These are phyloP conservation scores for Sinocyclocheilus grahami DNA, from an alignment of 2,113 vertebrate genomes.

Conservation along the genomic window DNA sequence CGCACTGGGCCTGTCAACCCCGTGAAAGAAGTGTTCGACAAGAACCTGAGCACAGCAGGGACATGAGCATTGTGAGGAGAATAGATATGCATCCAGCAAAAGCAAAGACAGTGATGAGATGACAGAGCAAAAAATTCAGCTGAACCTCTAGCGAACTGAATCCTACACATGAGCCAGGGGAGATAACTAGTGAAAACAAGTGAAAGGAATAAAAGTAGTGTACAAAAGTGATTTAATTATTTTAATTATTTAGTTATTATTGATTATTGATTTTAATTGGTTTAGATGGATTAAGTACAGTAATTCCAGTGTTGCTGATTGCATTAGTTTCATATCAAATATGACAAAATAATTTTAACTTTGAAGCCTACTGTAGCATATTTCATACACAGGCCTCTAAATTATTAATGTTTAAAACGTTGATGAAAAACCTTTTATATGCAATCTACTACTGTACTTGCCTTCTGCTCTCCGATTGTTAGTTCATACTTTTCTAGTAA, in stretches of 20 bases:
- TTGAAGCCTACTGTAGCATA: not conserved
- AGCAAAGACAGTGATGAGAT: slow-evolving; percentile 28
- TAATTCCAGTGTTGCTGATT: not conserved
- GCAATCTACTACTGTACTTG: not conserved
- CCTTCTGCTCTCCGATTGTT: not conserved
- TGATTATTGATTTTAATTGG: not conserved
- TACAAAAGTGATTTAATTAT: not conserved
- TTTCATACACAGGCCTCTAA: not conserved
- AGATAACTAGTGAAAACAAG: slow-evolving; percentile 10
- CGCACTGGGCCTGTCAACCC: slow-evolving; percentile 88
- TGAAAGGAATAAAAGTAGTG: not conserved
- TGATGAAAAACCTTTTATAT: not conserved
- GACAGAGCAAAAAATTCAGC: not conserved
- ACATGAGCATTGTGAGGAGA: slow-evolving; percentile 16
- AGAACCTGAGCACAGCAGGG: slow-evolving; percentile 78
- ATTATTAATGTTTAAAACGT: not conserved
- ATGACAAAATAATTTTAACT: not conserved
- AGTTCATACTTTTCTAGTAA: not conserved
- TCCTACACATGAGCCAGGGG: not conserved
- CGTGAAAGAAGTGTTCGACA: slow-evolving; percentile 91
- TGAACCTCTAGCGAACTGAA: not conserved
- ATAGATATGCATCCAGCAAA: slow-evolving; percentile 28
- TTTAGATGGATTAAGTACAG: not conserved
- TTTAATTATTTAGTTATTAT: not conserved
- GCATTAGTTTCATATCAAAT: not conserved